Base-by-base conservation (phyloP, 2,113 vertebrate genomes). In the Terrapene triunguis region DNA sequence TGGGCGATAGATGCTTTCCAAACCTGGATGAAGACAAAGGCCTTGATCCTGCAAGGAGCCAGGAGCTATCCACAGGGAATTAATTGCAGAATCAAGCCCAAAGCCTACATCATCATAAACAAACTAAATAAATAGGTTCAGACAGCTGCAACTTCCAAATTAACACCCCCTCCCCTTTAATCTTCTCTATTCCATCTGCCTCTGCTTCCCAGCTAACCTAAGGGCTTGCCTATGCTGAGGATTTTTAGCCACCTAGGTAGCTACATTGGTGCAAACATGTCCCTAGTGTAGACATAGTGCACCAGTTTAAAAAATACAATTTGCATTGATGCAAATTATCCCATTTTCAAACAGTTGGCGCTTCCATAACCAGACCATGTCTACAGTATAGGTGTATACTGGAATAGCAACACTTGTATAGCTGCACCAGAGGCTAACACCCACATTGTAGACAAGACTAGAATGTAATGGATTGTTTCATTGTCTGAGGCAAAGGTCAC, bases 201-300 rank as follows among this genome's bases (percentile, higher is more conserved):
- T 87, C 69, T 87, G 82, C 48, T 59, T 65, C 32, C 13, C 8
- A 81, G 47, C n/a, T 72, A 82, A 86, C 85, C 44, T 4, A 87
- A 65, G 54, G 92, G 38, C 51, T 84, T 89, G 80, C 29, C 17
- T 89, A 21, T 48, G 4, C 27, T 17, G 0, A 8, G 47, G 9
- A 5, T 38, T 80, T 87, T 55, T 11, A 69, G 65, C 24, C 74
- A 76, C 42, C 21, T 24, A n/a, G 4, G n/a, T 17, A 65, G 32
- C 53, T 0, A 1, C 13, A 82, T 0, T 0, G 0, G 8, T 50
- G 54, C 65, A 93, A 89, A 35, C 51, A 44, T 44, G 44, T 44
- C 11, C 54, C 9, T 79, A 42, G 65, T 0, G 2, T 25, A 74
- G 78, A 32, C 54, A 59, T 65, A 38, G 72, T 44, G 21, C 38